These are phyloP conservation scores for Acrobasis suavella DNA, from an alignment of 2,888 invertebrate species.

Conservation along the genomic window DNA sequence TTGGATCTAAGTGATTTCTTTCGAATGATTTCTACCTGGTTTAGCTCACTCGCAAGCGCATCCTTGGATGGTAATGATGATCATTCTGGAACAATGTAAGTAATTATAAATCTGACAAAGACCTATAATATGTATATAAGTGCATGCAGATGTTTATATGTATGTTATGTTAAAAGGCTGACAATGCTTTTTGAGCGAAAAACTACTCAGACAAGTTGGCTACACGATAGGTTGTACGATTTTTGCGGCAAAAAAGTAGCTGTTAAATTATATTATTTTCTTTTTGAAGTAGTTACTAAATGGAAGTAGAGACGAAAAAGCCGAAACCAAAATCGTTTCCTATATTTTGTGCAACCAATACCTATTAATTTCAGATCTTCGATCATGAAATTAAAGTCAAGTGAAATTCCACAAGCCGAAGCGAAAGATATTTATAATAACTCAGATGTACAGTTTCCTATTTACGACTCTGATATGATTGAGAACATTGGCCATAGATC, in stretches of 20 bases:
- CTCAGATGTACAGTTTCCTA: slow-evolving; percentile 37
- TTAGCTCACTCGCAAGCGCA: slow-evolving; percentile 42
- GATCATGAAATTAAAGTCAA: slow-evolving; percentile 20
- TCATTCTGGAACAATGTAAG: slow-evolving; percentile 2
- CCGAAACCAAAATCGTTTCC: no score
- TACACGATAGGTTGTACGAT: no score
- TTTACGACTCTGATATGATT: slow-evolving; percentile 52
- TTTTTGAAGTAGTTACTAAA: no score
- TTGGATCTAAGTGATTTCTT: slow-evolving; percentile 48
- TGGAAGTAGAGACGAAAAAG: no score
- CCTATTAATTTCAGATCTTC: slow-evolving; percentile 29
- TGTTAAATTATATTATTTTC: no score
- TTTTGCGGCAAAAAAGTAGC: no score
- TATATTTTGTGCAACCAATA: no score
- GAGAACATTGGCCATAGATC: slow-evolving; percentile 60
- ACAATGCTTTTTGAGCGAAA: no score
- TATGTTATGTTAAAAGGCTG: no score
- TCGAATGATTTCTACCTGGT: slow-evolving; percentile 49
- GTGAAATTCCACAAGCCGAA: neutral
- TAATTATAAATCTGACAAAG: neutral
- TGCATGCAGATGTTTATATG: no score
- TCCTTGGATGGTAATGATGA: slow-evolving; percentile 33
- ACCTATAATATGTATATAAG: no score
- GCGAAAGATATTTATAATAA: slow-evolving; percentile 6
- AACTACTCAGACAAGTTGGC: no score